Evolutionary conservation across 2,113 vertebrate genomes (phyloP), one percentile per base, ranked within the genome.

Genomic region (Aix galericulata): DNA sequence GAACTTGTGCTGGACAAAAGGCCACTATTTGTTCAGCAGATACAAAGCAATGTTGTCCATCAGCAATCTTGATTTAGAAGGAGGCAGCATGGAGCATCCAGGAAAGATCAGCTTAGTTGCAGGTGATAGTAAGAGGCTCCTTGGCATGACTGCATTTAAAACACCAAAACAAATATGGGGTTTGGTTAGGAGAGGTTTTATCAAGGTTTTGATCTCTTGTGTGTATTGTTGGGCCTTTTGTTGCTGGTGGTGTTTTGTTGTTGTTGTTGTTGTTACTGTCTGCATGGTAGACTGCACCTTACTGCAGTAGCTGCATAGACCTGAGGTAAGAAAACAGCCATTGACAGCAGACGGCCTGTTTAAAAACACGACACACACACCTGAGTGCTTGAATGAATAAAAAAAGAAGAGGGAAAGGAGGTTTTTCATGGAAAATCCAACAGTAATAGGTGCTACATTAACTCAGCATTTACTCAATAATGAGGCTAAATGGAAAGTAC

Each of bases 1-100:
- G 98, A 98, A 98, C 98, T 98, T 98, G 98, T 98, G 98, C 97
- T 95, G 97, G 97, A 98, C 98, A 98, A 98, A 97, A 98, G 98
- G 96, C 95, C 95, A 97, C 97, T 98, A 98, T 98, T 98, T 98
- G 98, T 98, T 98, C 97, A 5, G 96, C 97, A 97, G 97, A 98
- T 97, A 98, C 98, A 98, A 98, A 98, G 97, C 97, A 1, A 95
- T 94, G 97, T 97, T 98, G 97, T 96, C 97, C 96, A 98, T 98
- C 97, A 97, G 95, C 92, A 83, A 93, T 96, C 95, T 93, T 98
- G 98, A 98, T 98, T 98, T 98, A 98, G 98, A 98, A 97, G 96
- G 94, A 96, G 93, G 93, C 96, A 40, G n/a, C 90, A 8, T 83
- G 83, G 95, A 96, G 96, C 96, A 97, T 98, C 97, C 77, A 97